Conservation (phyloP, 64 coral and sea anemone genomes). For the Acropora yongei region DNA sequence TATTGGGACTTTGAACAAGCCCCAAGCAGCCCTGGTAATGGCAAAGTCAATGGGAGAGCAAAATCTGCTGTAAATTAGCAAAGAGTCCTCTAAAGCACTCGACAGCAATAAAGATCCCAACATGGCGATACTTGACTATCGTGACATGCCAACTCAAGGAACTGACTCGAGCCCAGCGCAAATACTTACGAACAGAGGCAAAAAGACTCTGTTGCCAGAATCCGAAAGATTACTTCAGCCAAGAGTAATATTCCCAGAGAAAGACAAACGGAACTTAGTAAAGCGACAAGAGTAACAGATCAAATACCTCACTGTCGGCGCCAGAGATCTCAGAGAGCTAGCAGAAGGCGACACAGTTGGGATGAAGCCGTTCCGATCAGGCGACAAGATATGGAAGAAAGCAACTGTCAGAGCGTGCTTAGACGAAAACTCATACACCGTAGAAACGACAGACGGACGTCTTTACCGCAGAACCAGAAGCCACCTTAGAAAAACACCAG, state of each 20-base stretch:
- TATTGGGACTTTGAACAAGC: not conserved
- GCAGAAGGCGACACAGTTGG: conserved; percentile 10
- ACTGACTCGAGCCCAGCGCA: not conserved
- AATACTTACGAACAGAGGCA: not conserved
- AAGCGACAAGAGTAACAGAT: not conserved
- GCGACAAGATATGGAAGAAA: conserved; percentile 40
- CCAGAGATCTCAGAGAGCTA: conserved; percentile 11
- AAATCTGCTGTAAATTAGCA: no score
- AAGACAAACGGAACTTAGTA: not conserved
- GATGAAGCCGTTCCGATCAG: conserved; percentile 25
- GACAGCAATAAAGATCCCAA: no score
- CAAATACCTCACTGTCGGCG: not conserved
- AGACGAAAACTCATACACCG: conserved; percentile 16
- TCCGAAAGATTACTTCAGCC: not conserved
- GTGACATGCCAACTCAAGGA: no score
- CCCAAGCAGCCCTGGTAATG: no score
- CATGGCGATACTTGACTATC: no score
- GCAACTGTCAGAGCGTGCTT: conserved; percentile 1
- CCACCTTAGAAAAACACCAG: not conserved
- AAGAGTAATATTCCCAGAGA: not conserved
- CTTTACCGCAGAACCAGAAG: not conserved
- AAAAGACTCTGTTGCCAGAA: not conserved
- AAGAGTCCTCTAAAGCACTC: no score
- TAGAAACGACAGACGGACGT: not conserved
- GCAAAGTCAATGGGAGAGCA: no score